These are phyloP conservation scores for Callosobruchus maculatus DNA, from an alignment of 2,888 invertebrate species.

Conservation along the genomic window DNA sequence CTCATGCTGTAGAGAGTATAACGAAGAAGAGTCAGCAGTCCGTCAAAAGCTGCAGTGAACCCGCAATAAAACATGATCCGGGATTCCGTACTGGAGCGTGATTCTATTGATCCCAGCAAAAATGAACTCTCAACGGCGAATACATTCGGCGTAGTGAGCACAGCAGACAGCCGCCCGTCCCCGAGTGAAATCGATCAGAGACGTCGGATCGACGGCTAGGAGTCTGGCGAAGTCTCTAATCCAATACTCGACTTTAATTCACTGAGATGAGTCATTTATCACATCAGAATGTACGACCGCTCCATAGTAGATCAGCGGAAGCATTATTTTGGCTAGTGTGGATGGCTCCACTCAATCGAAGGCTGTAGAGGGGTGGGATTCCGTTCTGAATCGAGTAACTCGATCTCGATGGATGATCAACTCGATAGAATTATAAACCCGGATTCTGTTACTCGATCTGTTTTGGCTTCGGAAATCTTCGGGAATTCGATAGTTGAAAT, in stretches of 20 bases:
- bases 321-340: not conserved
- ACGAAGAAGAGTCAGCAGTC: not conserved
- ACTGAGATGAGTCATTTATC: not conserved
- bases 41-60: not conserved
- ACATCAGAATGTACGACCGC: not conserved
- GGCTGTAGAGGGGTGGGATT: not conserved
- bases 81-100: not conserved
- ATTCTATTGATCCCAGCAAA: not conserved
- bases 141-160: not conserved
- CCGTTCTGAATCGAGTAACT: too few relatives aligned
- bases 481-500: too few relatives aligned
- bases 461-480: too few relatives aligned
- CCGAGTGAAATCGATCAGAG: not conserved
- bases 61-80: not conserved
- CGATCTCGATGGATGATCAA: too few relatives aligned
- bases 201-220: not conserved
- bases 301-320: not conserved
- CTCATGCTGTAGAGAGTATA: too few relatives aligned
- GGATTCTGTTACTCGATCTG: too few relatives aligned
- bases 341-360: not conserved
- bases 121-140: not conserved
- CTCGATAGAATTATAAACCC: too few relatives aligned
- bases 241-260: not conserved
- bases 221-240: not conserved
- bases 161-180: not conserved